Evolutionary conservation across 2,888 invertebrate genomes (phyloP).

Genomic region (Drosophila macrospina): DNA sequence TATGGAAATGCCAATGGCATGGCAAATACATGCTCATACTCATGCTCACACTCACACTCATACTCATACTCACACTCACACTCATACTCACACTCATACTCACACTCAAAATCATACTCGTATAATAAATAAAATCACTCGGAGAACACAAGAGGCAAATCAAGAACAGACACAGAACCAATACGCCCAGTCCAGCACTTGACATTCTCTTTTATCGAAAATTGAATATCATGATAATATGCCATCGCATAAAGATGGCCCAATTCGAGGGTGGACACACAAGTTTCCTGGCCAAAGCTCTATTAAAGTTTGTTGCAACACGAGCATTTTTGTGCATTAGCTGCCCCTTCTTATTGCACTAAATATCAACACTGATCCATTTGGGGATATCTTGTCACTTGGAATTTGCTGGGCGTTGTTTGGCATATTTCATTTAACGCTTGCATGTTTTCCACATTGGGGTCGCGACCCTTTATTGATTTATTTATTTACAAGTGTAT

Average conservation of each 20-base stretch:
- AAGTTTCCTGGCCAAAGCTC: neutral
- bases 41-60: neutral
- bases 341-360: neutral
- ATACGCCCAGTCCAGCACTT: slow-evolving; percentile 30
- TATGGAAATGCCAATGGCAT: slow-evolving; percentile 14
- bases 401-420: slow-evolving; percentile 15
- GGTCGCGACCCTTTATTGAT: slow-evolving; percentile 43
- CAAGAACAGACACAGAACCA: slow-evolving; percentile 45
- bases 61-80: neutral
- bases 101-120: neutral
- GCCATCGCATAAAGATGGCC: neutral
- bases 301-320: neutral
- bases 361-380: slow-evolving; percentile 18
- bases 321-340: neutral
- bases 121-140: slow-evolving; percentile 55
- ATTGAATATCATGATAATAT: slow-evolving; percentile 25
- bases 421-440: slow-evolving; percentile 28
- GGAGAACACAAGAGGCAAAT: slow-evolving; percentile 50
- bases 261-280: slow-evolving; percentile 12
- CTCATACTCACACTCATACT: neutral
- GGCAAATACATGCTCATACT: neutral
- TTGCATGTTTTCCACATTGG: slow-evolving; percentile 23
- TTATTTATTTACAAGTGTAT: slow-evolving; percentile 51
- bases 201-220: slow-evolving; percentile 11
- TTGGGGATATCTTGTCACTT: slow-evolving; percentile 27